Conservation (phyloP, 2,113 vertebrate species). For the Pseudopipra pipra region DNA sequence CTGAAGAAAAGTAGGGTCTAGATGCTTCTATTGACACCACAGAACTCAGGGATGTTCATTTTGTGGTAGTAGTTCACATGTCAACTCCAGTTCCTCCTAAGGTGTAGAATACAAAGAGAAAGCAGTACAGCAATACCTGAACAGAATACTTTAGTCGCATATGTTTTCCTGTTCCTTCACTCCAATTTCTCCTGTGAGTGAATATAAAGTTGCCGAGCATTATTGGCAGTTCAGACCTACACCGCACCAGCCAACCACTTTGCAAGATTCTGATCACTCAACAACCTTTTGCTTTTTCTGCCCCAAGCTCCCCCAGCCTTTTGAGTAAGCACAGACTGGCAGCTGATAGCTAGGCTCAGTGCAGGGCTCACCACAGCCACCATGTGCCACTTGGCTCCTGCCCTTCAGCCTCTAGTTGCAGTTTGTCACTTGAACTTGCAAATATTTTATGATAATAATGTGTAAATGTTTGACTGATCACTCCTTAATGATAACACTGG, state of each 20-base stretch:
- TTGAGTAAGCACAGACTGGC: not conserved
- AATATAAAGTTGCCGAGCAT: not conserved
- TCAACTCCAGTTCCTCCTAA: not conserved
- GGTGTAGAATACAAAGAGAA: not conserved
- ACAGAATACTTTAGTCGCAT: not conserved
- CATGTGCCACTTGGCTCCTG: not conserved
- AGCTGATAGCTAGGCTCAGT: not conserved
- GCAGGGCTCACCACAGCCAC: not conserved
- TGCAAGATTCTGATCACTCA: not conserved
- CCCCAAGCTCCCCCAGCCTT: accelerated
- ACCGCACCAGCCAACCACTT: not conserved
- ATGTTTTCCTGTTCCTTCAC: not conserved
- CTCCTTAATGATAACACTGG: not conserved
- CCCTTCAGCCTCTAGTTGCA: not conserved
- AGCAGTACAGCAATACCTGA: not conserved
- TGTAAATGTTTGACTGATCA: not conserved
- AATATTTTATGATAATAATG: not conserved
- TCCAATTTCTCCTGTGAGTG: not conserved
- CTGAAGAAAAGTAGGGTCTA: not conserved
- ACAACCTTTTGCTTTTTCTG: not conserved
- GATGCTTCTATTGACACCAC: not conserved
- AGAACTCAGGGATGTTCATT: not conserved
- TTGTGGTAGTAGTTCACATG: not conserved
- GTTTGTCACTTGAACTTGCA: not conserved
- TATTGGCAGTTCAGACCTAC: not conserved